Evolutionary conservation across 2,888 invertebrate species (phyloP).

Genomic region (Protodeltote pygarga): DNA sequence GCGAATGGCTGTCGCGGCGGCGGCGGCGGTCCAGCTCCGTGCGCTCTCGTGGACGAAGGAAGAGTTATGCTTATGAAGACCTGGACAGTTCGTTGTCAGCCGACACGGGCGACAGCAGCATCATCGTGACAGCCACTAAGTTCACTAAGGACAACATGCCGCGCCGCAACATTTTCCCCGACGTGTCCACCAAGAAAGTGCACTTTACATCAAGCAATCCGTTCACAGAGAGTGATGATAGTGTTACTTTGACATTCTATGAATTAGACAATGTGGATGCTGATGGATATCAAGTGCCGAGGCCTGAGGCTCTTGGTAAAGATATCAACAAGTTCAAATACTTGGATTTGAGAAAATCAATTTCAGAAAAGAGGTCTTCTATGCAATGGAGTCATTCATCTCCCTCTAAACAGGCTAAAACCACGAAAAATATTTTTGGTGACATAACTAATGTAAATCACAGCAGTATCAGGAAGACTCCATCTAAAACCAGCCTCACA

Average conservation of each 20-base stretch:
- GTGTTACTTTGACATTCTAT: slow-evolving; percentile 81
- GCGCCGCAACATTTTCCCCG: slow-evolving; percentile 76
- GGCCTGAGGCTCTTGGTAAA: slow-evolving; percentile 51
- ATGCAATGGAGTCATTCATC: slow-evolving; percentile 74
- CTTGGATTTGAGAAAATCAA: slow-evolving; percentile 71
- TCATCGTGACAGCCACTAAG: slow-evolving; percentile 84
- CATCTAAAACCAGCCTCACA: slow-evolving; percentile 75
- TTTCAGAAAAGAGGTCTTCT: slow-evolving; percentile 72
- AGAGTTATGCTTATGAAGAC: slow-evolving; percentile 83
- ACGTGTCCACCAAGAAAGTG: slow-evolving; percentile 74
- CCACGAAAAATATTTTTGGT: slow-evolving; percentile 63
- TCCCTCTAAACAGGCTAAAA: slow-evolving; percentile 77
- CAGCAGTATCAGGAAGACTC: slow-evolving; percentile 70
- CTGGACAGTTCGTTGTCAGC: slow-evolving; percentile 88
- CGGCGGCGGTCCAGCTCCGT: slow-evolving; percentile 64
- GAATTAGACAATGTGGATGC: slow-evolving; percentile 73
- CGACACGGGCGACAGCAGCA: slow-evolving; percentile 84
- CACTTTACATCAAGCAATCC: slow-evolving; percentile 81
- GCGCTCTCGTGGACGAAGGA: slow-evolving; percentile 64
- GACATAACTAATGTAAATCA: slow-evolving; percentile 76
- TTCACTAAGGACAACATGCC: slow-evolving; percentile 80
- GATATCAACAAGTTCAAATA: slow-evolving; percentile 82
- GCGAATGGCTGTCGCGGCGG: slow-evolving; percentile 61
- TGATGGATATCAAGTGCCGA: slow-evolving; percentile 63
- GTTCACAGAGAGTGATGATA: slow-evolving; percentile 82